Evolutionary conservation across 2,113 vertebrate species (phyloP).

Genomic region (Mesitornis unicolor): DNA sequence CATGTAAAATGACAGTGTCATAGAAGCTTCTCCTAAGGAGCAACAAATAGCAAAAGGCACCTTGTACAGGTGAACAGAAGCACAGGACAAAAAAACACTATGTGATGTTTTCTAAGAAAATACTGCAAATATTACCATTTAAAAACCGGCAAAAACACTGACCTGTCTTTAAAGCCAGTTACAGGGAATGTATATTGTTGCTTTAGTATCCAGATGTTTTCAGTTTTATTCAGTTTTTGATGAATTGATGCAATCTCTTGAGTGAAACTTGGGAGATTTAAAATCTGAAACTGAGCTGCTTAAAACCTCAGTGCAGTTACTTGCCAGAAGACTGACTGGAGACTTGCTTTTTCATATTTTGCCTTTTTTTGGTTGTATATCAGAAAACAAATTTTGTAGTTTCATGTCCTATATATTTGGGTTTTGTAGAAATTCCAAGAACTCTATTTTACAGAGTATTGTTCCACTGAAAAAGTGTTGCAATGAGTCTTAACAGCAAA

Average conservation of each 20-base stretch:
- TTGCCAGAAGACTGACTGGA: background rate
- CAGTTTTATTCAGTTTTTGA: conserved; percentile 30
- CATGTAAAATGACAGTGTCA: background rate
- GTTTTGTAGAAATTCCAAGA: background rate
- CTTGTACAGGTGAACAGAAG: background rate
- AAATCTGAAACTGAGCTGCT: conserved; percentile 11
- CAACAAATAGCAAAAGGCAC: background rate
- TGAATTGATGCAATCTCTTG: background rate
- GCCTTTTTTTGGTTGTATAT: background rate
- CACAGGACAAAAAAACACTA: background rate
- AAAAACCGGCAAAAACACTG: background rate
- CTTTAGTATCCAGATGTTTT: background rate
- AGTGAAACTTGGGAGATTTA: background rate
- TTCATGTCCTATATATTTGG: background rate
- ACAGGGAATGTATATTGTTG: background rate
- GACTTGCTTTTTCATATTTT: background rate
- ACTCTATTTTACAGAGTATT: background rate
- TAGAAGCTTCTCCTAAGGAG: background rate
- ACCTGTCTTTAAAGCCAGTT: background rate
- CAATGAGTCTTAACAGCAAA: background rate
- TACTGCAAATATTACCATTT: background rate
- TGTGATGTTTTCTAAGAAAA: background rate
- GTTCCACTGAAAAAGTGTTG: background rate
- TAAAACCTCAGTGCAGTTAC: background rate
- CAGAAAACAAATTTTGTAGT: background rate